Conservation (phyloP, 2,113 vertebrate genomes). For the Muscicapa adusta region DNA sequence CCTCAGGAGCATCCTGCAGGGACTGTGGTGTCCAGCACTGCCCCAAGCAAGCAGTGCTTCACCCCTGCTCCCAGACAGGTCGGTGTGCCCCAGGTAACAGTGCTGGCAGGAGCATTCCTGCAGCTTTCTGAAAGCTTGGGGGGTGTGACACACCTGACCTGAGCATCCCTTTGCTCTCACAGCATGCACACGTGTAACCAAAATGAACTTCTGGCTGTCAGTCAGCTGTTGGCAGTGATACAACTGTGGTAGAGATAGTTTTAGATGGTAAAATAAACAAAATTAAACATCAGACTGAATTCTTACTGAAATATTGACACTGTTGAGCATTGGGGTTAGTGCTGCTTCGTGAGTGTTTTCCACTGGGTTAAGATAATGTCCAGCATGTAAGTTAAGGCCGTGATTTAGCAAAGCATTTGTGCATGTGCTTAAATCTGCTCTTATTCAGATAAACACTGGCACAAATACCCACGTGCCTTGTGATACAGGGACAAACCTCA, state of each 20-base stretch:
- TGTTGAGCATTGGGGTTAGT: neutral
- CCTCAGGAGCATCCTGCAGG: neutral
- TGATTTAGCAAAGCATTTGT: constrained; percentile 15
- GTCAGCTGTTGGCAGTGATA: neutral
- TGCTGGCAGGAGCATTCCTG: neutral
- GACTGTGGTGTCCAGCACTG: neutral
- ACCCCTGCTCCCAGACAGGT: neutral
- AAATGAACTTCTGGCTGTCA: neutral
- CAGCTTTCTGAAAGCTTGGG: neutral
- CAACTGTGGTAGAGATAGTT: neutral
- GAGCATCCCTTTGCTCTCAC: neutral
- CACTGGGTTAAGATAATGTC: neutral
- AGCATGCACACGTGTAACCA: accelerated
- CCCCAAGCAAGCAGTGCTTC: neutral
- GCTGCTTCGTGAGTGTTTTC: neutral
- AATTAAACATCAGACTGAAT: neutral
- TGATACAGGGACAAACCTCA: neutral
- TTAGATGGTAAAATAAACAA: neutral
- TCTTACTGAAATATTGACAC: neutral
- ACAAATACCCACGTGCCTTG: neutral
- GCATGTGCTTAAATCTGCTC: neutral
- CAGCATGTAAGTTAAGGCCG: neutral
- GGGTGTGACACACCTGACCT: neutral
- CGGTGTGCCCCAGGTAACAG: neutral
- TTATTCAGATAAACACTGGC: neutral